phyloP scores from a whole-genome alignment of 2,113 vertebrate species.

The Eudorcas thomsonii region DNA sequence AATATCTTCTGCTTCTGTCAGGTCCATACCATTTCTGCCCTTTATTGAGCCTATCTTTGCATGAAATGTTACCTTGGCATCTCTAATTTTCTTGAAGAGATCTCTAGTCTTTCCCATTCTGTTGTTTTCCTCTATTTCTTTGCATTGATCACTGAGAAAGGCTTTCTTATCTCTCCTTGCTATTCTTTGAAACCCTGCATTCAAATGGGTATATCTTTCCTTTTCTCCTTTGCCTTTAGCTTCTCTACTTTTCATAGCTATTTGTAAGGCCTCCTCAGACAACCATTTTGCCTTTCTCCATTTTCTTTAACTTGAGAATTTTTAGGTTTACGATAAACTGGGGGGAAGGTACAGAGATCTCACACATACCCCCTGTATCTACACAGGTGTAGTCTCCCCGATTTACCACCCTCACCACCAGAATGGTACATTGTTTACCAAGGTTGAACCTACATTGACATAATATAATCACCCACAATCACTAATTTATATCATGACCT shows the following conservation, averaged over 20 bases:
- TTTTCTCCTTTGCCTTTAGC: background rate
- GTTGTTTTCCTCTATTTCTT: background rate
- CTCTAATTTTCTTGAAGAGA: background rate
- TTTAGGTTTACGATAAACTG: background rate
- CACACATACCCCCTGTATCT: background rate
- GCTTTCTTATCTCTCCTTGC: background rate
- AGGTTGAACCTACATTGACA: background rate
- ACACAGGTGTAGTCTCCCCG: background rate
- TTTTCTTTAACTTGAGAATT: background rate
- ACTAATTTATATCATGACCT: background rate
- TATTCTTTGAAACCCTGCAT: background rate
- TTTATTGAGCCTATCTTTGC: background rate
- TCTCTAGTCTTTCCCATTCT: background rate
- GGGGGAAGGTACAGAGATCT: background rate
- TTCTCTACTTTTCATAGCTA: background rate
- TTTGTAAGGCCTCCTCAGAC: background rate
- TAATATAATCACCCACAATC: background rate
- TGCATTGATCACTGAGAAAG: background rate
- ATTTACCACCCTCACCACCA: background rate
- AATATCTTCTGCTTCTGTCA: background rate
- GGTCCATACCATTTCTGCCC: background rate
- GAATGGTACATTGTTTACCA: background rate
- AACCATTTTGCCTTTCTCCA: background rate
- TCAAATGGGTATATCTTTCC: background rate
- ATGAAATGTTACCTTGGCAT: background rate